Percentiles rank a stretch among this genome's conserved stretches.
These are phyloP conservation scores for Petroica traversi DNA, from an alignment of 2,113 vertebrate species.

Conservation along the genomic window DNA sequence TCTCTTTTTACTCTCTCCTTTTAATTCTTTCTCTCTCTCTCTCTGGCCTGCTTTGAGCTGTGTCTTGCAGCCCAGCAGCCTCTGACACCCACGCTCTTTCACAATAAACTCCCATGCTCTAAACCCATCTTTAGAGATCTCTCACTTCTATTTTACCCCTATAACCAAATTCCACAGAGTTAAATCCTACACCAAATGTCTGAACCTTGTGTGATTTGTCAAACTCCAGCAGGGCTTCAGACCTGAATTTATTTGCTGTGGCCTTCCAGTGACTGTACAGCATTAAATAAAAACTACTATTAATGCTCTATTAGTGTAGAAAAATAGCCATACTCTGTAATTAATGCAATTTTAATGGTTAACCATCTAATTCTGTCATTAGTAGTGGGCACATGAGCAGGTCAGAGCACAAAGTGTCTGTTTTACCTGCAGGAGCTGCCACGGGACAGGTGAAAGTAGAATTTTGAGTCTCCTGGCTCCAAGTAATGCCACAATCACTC, in stretches of 20 bases:
- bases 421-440: accelerated
- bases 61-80: too few species aligned
- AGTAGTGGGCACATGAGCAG: not conserved
- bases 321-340: not conserved
- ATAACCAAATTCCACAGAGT: too few species aligned
- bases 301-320: not conserved
- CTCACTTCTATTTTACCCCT: too few species aligned
- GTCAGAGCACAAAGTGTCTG: not conserved
- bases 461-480: not conserved
- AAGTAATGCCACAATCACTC: too few species aligned
- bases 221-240: not conserved
- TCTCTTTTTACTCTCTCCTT: too few species aligned
- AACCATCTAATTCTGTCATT: not conserved
- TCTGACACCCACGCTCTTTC: too few species aligned
- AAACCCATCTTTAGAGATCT: too few species aligned
- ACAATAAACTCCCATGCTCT: too few species aligned
- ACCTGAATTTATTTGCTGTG: not conserved
- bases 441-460: accelerated
- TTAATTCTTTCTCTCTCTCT: too few species aligned
- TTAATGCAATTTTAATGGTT: not conserved
- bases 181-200: too few species aligned
- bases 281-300: not conserved
- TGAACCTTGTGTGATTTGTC: not conserved
- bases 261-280: not conserved
- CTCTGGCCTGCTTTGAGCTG: too few species aligned